Conservation (phyloP, 1,140 invertebrate genomes). For the Gonatopus flavifemur region DNA sequence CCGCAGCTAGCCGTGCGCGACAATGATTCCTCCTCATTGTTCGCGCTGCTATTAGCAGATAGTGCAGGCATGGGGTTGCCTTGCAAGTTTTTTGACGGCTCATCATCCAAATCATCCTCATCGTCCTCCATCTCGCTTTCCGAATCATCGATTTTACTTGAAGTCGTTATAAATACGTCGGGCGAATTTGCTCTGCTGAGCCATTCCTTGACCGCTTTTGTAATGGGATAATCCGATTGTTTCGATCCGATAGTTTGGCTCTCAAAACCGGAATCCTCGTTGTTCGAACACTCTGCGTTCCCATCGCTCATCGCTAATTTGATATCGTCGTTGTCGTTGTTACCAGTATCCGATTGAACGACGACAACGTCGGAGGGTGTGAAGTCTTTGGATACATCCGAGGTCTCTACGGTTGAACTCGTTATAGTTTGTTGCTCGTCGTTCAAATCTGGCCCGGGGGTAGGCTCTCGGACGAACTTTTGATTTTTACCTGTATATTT, state of each 20-base stretch:
- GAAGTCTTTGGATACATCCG: conserved; percentile 17
- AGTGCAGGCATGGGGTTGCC: conserved; percentile 63
- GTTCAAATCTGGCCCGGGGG: conserved; percentile 41
- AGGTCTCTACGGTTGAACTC: no score
- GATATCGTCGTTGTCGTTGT: conserved; percentile 14
- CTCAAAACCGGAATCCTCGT: conserved; percentile 48
- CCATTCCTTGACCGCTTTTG: conserved; percentile 55
- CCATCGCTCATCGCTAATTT: conserved; percentile 12
- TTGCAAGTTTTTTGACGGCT: conserved; percentile 61
- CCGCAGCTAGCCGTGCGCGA: conserved; percentile 39
- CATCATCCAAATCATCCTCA: conserved; percentile 28
- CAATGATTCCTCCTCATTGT: conserved; percentile 33
- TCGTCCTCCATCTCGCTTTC: conserved; percentile 31
- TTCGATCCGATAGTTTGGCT: conserved; percentile 31
- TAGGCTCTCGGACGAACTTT: conserved; percentile 46
- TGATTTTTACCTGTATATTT: conserved; percentile 38
- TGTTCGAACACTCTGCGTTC: conserved; percentile 22
- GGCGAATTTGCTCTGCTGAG: conserved; percentile 44
- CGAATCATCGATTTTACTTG: conserved; percentile 20
- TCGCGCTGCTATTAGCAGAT: conserved; percentile 54
- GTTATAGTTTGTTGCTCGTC: background rate
- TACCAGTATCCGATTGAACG: conserved; percentile 3
- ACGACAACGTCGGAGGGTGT: background rate
- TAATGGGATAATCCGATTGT: conserved; percentile 42
- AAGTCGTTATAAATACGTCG: conserved; percentile 39